Evolutionary conservation across 2,797 vertebrate species (phyloP), one percentile per base, ranked within the genome.

Genomic region (Rhinoraja longicauda): DNA sequence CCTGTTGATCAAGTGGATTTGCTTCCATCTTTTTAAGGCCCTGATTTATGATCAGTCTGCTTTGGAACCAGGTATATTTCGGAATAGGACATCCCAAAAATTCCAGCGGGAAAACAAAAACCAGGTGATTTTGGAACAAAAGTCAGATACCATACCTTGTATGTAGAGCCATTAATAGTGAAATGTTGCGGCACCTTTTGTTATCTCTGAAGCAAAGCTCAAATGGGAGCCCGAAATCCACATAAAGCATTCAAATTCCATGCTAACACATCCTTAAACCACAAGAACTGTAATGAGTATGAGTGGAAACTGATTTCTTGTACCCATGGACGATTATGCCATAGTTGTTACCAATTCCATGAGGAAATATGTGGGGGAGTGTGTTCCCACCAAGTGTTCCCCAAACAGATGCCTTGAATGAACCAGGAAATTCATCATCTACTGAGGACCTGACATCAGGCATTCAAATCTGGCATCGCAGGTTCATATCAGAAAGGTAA

Each of bases 41-140:
- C 62, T 36, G 15, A 36, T 6, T 21, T 32, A 62, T 67, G 62
- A 67, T 21, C 2, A n/a, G 81, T 29, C 53, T 84, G 4, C 59
- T 67, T 88, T 88, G n/a, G 84, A 88, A 88, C 19, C 7, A 67
- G n/a, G n/a, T 17, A 88, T n/a, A 32, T 88, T 88, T 67, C 36
- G 32, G 21, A 53, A 19, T 67, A 17, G 59, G 84, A 88, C 10
- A 32, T 9, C n/a, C 64, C 6, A 88, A 36, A 19, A 24, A 24
- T 88, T 67, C n/a, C 2, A 36, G 70, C 4, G 57, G 39, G 29
- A 29, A 29, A 73, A 26, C 6, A 2, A 45, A 26, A 7, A 57
- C 3, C 39, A 32, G 36, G 0, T 70, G 19, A 73, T 26, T 91
- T 92, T 13, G 67, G 10, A 19, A 29, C 6, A 10, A 36, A 45